Evolutionary conservation across 2,113 vertebrate species (phyloP), one percentile per base, ranked within the genome.

Genomic region (Sceloporus tristichus): DNA sequence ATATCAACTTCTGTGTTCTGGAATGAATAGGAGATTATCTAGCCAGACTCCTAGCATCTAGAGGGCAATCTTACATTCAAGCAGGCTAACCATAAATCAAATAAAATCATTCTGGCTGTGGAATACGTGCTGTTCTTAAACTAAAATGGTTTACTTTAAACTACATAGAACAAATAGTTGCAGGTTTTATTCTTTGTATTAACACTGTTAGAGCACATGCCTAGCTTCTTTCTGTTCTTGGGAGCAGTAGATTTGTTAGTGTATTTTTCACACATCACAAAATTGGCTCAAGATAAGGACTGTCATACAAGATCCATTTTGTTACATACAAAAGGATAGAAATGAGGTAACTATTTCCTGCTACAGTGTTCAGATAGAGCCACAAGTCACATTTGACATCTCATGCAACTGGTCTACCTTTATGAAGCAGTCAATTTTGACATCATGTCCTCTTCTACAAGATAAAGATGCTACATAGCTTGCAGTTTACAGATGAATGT

Each of bases 401-500:
- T 77, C 59, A 68, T 38, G 27, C 62, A 82, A 38, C 48, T 54
- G 14, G 14, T 68, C 71, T 70, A 74, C 40, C 23, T 77, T 54
- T 77, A 5, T 10, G 13, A 53, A 68, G 59, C n/a, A 53, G 53
- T 34, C 40, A 56, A 65, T 87, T 82, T 83, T 68, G 73, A 78
- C 40, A 82, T 21, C 4, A 38, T 83, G 19, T 23, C 54, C 66
- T 27, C 8, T 89, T 66, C 82, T 65, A 48, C 92, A 94, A 95
- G 93, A 91, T 91, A 88, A 94, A 94, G 71, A 88, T 89, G 93
- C 92, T 92, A 92, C 88, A 87, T 92, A 89, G 68, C 9, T 90
- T 90, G 90, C 76, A 89, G n/a, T 68, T 88, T 95, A 90, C 91
- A 94, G 91, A 94, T 71, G 91, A 91, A 76, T 94, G 93, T 77